Conservation (phyloP, 2,797 vertebrate genomes). For the Novumbra hubbsi region DNA sequence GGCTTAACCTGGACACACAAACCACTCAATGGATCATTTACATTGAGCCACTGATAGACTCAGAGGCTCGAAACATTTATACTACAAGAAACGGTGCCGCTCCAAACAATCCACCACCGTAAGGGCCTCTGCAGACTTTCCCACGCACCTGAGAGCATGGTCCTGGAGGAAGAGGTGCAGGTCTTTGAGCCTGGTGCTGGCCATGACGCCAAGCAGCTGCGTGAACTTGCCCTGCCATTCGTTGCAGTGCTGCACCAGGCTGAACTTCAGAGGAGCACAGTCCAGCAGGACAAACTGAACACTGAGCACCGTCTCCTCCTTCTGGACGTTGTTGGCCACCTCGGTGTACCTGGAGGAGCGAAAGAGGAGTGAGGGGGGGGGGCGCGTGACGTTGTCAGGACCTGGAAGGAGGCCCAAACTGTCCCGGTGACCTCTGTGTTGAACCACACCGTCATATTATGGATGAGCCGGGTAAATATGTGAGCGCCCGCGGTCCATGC, state of each 20-base stretch:
- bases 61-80: no score
- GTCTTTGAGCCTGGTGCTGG: conserved; percentile 70
- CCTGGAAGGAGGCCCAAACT: neutral
- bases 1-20: conserved; percentile 61
- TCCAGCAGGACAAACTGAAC: conserved; percentile 84
- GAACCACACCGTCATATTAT: neutral
- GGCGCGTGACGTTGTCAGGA: no score
- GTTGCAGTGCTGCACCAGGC: conserved; percentile 83
- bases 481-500: neutral
- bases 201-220: conserved; percentile 80
- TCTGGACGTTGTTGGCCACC: conserved; percentile 83
- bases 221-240: conserved; percentile 90
- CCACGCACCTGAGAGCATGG: conserved; percentile 70
- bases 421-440: neutral
- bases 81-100: neutral
- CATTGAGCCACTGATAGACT: neutral
- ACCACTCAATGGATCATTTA: neutral
- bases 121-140: neutral
- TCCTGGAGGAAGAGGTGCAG: conserved; percentile 75
- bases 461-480: neutral
- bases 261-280: conserved; percentile 83
- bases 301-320: conserved; percentile 82
- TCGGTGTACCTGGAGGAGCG: conserved; percentile 78
- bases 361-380: neutral
- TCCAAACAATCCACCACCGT: neutral